phyloP scores from a whole-genome alignment of 2,113 vertebrate genomes.

The Osmerus mordax region DNA sequence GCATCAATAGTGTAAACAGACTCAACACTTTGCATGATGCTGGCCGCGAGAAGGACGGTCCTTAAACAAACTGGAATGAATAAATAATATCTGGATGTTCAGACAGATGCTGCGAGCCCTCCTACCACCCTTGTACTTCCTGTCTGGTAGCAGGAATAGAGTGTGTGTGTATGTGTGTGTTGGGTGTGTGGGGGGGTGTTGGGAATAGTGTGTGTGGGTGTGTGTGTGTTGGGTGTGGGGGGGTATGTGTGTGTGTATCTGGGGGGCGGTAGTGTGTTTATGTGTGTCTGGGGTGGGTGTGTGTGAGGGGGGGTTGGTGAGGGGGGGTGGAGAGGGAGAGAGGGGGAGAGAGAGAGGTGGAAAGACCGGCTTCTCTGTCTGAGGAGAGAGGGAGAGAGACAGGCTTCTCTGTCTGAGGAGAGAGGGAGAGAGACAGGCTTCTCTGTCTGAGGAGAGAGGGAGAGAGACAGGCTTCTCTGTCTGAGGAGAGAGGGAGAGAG shows the following conservation, averaged over 20 bases:
- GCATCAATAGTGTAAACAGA: conserved; percentile 64
- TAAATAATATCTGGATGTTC: conserved; percentile 55
- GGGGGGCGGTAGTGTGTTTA: conserved; percentile 70
- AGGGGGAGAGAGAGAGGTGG: conserved; percentile 34
- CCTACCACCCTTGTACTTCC: too few species aligned
- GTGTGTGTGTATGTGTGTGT: too few species aligned
- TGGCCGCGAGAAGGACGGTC: conserved; percentile 46
- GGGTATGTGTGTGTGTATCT: conserved; percentile 68
- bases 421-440: too few species aligned
- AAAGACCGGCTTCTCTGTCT: too few species aligned
- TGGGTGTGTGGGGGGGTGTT: neutral
- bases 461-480: too few species aligned
- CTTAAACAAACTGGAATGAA: conserved; percentile 65
- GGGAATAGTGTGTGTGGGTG: neutral
- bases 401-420: too few species aligned
- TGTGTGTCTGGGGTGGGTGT: too few species aligned
- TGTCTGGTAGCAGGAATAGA: too few species aligned
- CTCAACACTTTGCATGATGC: conserved; percentile 44
- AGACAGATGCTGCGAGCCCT: too few species aligned
- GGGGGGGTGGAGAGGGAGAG: conserved; percentile 5
- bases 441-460: too few species aligned
- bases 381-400: too few species aligned
- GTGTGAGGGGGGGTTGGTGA: conserved; percentile 42
- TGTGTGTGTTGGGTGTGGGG: conserved; percentile 49
- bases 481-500: too few species aligned